Conservation (phyloP, 1,140 invertebrate genomes). For the Ptiloglossa arizonensis region DNA sequence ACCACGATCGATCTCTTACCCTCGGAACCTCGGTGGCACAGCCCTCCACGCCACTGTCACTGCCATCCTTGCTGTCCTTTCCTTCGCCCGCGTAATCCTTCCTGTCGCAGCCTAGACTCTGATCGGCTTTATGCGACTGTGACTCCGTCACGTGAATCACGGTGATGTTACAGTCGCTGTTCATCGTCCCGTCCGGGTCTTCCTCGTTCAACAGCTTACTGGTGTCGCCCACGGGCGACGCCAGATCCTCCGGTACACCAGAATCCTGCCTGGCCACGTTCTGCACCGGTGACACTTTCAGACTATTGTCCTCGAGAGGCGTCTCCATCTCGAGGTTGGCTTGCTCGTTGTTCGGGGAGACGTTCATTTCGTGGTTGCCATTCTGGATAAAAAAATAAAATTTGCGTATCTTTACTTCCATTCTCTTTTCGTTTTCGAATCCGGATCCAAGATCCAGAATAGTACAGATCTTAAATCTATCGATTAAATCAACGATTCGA, state of each 20-base stretch:
- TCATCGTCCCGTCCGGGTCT: slow-evolving; percentile 67
- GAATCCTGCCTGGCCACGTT: slow-evolving; percentile 76
- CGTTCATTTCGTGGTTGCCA: slow-evolving; percentile 61
- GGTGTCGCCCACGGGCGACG: slow-evolving; percentile 64
- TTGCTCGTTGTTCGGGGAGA: slow-evolving; percentile 31
- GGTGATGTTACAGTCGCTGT: slow-evolving; percentile 76
- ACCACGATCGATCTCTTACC: slow-evolving; percentile 60
- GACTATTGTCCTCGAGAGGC: slow-evolving; percentile 47
- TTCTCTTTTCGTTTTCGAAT: too few species aligned
- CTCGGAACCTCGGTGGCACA: slow-evolving; percentile 81
- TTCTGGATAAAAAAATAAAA: slow-evolving; percentile 39
- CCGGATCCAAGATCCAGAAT: too few species aligned
- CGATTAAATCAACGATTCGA: too few species aligned
- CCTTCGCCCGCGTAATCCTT: slow-evolving; percentile 70
- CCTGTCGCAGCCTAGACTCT: slow-evolving; percentile 49
- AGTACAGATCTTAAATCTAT: too few species aligned
- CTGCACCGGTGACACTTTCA: slow-evolving; percentile 56
- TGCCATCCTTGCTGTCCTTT: slow-evolving; percentile 84
- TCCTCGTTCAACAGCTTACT: slow-evolving; percentile 51
- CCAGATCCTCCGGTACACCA: slow-evolving; percentile 75
- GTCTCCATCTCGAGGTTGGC: slow-evolving; percentile 57
- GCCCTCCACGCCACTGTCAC: slow-evolving; percentile 90
- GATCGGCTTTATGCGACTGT: slow-evolving; percentile 27
- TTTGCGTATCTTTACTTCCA: too few species aligned
- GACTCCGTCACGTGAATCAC: slow-evolving; percentile 74